Evolutionary conservation across 2,113 vertebrate species (phyloP).

Genomic region (Scytalopus superciliaris): DNA sequence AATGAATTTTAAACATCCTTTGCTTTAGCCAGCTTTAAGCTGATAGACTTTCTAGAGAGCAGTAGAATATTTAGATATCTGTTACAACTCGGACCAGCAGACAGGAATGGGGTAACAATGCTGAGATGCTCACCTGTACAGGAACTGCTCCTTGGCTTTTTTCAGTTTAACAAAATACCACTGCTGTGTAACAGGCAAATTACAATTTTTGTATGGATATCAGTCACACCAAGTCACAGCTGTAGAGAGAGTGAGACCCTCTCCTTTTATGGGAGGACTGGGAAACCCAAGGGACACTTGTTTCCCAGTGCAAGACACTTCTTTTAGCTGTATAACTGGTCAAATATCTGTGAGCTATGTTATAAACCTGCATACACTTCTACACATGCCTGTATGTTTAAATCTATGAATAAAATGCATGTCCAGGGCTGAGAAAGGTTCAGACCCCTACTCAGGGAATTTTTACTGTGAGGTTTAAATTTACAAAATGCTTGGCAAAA

Average conservation of each 20-base stretch:
- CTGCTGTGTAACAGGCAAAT: neutral
- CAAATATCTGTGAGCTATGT: neutral
- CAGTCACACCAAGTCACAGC: neutral
- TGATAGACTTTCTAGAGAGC: neutral
- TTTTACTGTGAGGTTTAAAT: neutral
- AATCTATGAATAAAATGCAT: neutral
- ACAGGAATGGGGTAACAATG: neutral
- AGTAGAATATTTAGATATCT: neutral
- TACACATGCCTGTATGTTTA: neutral
- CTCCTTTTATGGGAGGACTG: neutral
- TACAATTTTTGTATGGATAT: neutral
- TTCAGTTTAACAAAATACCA: neutral
- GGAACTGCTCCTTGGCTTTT: neutral
- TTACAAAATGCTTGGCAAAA: neutral
- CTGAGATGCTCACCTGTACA: accelerated
- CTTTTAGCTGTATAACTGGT: neutral
- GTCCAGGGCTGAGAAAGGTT: neutral
- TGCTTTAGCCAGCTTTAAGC: neutral
- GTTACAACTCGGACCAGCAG: neutral
- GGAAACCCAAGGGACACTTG: neutral
- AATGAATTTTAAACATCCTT: neutral
- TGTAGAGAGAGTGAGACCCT: neutral
- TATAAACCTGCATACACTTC: neutral
- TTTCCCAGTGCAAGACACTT: neutral
- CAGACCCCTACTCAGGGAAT: neutral